These are phyloP conservation scores for Dryocosmus kuriphilus DNA, from an alignment of 2,888 invertebrate species.

Conservation along the genomic window DNA sequence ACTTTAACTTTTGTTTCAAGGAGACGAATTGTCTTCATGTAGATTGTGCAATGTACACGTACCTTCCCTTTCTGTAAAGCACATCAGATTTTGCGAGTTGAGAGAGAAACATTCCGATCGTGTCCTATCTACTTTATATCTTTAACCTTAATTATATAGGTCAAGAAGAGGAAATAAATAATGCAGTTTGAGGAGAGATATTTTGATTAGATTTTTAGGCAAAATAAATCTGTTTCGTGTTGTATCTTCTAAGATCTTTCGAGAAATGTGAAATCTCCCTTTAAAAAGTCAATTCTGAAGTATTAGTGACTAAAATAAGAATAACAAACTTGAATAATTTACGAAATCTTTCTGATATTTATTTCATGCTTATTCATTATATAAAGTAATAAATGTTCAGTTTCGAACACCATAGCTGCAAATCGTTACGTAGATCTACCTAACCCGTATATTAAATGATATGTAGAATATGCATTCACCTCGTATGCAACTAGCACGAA, in stretches of 20 bases:
- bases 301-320: too few species aligned
- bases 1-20: constrained; percentile 51
- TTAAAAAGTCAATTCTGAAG: too few species aligned
- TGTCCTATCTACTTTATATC: background rate
- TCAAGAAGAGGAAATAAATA: background rate
- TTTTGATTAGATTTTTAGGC: background rate
- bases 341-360: too few species aligned
- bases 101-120: constrained; percentile 1
- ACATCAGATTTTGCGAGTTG: background rate
- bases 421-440: background rate
- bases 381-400: too few species aligned
- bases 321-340: too few species aligned
- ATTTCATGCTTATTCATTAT: too few species aligned
- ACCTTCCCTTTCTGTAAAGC: background rate
- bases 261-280: background rate
- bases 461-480: background rate
- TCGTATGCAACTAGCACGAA: background rate
- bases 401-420: background rate
- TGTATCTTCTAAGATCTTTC: background rate
- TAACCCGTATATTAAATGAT: background rate
- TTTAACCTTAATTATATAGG: background rate
- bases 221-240: background rate
- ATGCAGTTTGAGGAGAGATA: background rate
- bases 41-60: background rate
- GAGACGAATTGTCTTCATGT: constrained; percentile 30